These are phyloP conservation scores for Nasonia vitripennis DNA, from an alignment of 1,140 invertebrate species.

Conservation along the genomic window DNA sequence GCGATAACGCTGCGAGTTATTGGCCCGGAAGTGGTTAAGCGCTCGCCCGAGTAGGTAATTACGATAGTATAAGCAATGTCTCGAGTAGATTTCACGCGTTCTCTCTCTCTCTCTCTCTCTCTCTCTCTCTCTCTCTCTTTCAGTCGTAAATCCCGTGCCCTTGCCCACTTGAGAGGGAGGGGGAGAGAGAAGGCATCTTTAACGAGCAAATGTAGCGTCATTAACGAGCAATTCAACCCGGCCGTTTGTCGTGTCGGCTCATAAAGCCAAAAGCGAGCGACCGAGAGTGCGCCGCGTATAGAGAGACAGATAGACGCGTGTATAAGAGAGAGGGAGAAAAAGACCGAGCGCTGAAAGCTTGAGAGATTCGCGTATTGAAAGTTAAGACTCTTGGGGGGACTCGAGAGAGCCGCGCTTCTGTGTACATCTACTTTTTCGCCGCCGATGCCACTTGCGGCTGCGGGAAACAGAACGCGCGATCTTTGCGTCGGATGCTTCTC, in stretches of 20 bases:
- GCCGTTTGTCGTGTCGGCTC: constrained; percentile 41
- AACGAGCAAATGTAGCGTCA: constrained; percentile 44
- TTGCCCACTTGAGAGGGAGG: neutral
- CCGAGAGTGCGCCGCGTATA: neutral
- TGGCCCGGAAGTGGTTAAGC: constrained; percentile 31
- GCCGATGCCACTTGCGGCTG: neutral
- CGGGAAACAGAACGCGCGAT: neutral
- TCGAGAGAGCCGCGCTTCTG: neutral
- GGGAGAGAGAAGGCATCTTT: constrained; percentile 16
- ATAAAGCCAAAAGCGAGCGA: constrained; percentile 29
- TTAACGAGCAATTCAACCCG: constrained; percentile 45
- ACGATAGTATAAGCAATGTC: constrained; percentile 25
- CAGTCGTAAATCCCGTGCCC: constrained; percentile 11
- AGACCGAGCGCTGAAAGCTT: neutral
- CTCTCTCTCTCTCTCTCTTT: neutral
- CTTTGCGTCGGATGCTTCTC: no score
- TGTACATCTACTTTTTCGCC: neutral
- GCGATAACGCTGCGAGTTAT: neutral
- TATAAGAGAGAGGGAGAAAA: neutral
- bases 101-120: neutral
- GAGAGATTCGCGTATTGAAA: constrained; percentile 39
- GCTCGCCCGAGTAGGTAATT: constrained; percentile 23
- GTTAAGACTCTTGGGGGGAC: constrained; percentile 16
- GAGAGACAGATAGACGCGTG: constrained; percentile 5
- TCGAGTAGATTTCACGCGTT: neutral